These are phyloP conservation scores for Torymus texanus DNA, from an alignment of 2,888 invertebrate species.

Conservation along the genomic window DNA sequence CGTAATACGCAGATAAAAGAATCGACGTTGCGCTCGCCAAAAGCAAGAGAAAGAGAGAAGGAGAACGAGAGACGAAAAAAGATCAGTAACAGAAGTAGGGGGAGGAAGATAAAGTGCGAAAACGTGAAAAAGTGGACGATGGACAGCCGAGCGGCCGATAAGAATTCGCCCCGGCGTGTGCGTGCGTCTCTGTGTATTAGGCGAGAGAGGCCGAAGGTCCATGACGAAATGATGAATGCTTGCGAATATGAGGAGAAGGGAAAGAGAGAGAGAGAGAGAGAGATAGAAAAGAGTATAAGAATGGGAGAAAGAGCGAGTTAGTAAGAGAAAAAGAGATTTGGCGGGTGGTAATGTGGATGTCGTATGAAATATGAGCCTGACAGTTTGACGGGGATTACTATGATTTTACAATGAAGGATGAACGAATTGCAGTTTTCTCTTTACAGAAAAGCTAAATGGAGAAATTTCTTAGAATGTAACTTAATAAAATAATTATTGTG, in stretches of 20 bases:
- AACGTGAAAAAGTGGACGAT: slow-evolving; percentile 43
- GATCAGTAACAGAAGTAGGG: neutral
- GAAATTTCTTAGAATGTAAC: too few relatives aligned
- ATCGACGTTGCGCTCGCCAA: slow-evolving; percentile 39
- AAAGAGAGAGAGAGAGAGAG: neutral
- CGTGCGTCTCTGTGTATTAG: slow-evolving; percentile 15
- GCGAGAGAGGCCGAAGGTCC: neutral
- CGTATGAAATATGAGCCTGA: slow-evolving; percentile 17
- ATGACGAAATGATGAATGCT: slow-evolving; percentile 50
- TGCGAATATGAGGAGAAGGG: neutral
- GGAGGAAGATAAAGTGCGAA: slow-evolving; percentile 41
- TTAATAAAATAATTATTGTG: too few relatives aligned
- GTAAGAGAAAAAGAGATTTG: slow-evolving; percentile 18
- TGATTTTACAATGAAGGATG: too few relatives aligned
- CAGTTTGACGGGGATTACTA: neutral
- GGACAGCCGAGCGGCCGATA: slow-evolving; percentile 37
- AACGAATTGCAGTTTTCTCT: too few relatives aligned
- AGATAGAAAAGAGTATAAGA: neutral
- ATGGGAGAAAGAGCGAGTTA: neutral
- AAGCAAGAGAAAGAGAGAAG: slow-evolving; percentile 22
- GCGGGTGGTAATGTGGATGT: neutral
- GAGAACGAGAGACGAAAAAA: neutral
- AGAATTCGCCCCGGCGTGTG: slow-evolving; percentile 5
- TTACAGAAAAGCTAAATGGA: too few relatives aligned
- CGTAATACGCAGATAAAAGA: slow-evolving; percentile 43